Percentiles rank a stretch among this genome's conserved stretches.
Conservation (phyloP, 2,888 invertebrate genomes). For the Aphrophora alni region DNA sequence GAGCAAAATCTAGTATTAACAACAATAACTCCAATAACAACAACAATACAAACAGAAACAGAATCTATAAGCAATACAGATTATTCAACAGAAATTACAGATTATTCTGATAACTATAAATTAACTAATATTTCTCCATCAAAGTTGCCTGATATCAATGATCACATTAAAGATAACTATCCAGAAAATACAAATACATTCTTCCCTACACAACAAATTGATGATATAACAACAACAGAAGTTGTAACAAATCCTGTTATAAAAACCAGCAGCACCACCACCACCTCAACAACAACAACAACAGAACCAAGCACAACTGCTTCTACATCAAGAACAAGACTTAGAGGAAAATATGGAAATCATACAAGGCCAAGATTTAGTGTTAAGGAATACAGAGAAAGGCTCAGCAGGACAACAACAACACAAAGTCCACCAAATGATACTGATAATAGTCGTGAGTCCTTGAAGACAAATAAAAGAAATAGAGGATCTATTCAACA, state of each 20-base stretch:
- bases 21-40: slow-evolving; percentile 7
- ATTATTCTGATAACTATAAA: neutral
- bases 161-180: neutral
- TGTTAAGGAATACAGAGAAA: slow-evolving; percentile 71
- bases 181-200: slow-evolving; percentile 32
- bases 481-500: slow-evolving; percentile 43
- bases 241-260: slow-evolving; percentile 42
- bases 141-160: neutral
- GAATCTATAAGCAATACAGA: neutral
- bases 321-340: slow-evolving; percentile 35
- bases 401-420: slow-evolving; percentile 57
- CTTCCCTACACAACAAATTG: slow-evolving; percentile 29
- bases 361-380: slow-evolving; percentile 73
- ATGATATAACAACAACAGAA: slow-evolving; percentile 19
- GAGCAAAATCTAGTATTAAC: neutral
- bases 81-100: neutral
- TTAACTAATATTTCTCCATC: neutral
- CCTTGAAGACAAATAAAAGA: slow-evolving; percentile 57
- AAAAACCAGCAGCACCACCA: slow-evolving; percentile 50
- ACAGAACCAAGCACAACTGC: slow-evolving; percentile 36
- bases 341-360: slow-evolving; percentile 47
- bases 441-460: slow-evolving; percentile 56
- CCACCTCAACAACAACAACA: slow-evolving; percentile 44
- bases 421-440: slow-evolving; percentile 49
- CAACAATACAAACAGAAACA: slow-evolving; percentile 3